Evolutionary conservation across 1,140 invertebrate genomes (phyloP).

Genomic region (Mamestra configurata): DNA sequence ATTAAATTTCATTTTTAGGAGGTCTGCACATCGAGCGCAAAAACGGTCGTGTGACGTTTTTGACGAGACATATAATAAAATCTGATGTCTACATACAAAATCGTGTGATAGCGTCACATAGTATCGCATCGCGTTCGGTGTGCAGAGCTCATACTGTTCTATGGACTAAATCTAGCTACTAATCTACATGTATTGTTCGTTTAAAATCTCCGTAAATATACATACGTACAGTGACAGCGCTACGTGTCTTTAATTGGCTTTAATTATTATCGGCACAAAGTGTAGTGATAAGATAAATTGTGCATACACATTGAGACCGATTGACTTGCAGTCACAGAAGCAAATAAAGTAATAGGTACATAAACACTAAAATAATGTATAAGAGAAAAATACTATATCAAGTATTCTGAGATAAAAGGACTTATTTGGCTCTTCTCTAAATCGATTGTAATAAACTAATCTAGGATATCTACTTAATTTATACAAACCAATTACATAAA

Average conservation of each 20-base stretch:
- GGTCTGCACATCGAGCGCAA: slow-evolving; percentile 17
- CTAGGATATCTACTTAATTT: slow-evolving; percentile 46
- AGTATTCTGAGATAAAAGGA: slow-evolving; percentile 49
- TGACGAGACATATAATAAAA: neutral
- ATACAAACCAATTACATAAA: slow-evolving; percentile 53
- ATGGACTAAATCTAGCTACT: slow-evolving; percentile 51
- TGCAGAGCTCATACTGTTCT: slow-evolving; percentile 28
- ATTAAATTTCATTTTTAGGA: slow-evolving; percentile 13
- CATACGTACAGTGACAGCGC: slow-evolving; percentile 63
- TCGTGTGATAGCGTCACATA: neutral
- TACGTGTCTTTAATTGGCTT: slow-evolving; percentile 45
- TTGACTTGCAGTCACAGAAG: slow-evolving; percentile 43
- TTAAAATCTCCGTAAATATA: slow-evolving; percentile 73
- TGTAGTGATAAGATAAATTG: slow-evolving; percentile 53
- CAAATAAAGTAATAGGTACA: slow-evolving; percentile 34
- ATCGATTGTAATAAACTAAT: slow-evolving; percentile 47
- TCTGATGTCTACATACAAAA: neutral
- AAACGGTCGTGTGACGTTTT: neutral
- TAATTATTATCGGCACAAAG: slow-evolving; percentile 38
- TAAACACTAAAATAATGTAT: slow-evolving; percentile 42
- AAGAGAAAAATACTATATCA: slow-evolving; percentile 37
- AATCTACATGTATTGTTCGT: slow-evolving; percentile 71
- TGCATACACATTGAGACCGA: slow-evolving; percentile 52
- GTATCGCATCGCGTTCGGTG: slow-evolving; percentile 17
- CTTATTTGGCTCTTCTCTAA: slow-evolving; percentile 56